Conservation (phyloP, 2,888 invertebrate genomes). For the Dryobotodes eremita region DNA sequence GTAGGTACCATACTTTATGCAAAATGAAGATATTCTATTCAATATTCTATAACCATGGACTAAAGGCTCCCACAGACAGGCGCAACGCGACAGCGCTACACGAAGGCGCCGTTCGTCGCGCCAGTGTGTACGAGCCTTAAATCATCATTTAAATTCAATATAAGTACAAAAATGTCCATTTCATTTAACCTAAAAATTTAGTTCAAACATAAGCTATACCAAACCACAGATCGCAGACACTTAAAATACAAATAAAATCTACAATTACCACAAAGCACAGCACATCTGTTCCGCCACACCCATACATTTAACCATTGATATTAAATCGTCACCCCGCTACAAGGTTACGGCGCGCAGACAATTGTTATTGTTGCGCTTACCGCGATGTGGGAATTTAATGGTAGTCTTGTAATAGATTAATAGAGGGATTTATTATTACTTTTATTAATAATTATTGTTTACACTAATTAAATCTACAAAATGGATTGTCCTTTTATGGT, state of each 20-base stretch:
- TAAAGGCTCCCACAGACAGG: too few relatives aligned
- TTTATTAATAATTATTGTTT: neutral
- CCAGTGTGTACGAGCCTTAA: too few relatives aligned
- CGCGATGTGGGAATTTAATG: conserved; percentile 33
- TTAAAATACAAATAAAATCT: conserved; percentile 45
- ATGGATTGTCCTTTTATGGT: neutral
- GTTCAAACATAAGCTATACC: neutral
- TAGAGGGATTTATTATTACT: conserved; percentile 16
- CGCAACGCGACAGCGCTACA: too few relatives aligned
- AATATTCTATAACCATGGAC: too few relatives aligned
- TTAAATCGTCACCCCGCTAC: conserved; percentile 70
- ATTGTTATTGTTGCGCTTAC: conserved; percentile 41
- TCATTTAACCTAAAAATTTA: too few relatives aligned
- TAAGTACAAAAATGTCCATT: too few relatives aligned
- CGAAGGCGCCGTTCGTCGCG: too few relatives aligned
- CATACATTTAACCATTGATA: conserved; percentile 75
- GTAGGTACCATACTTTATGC: too few relatives aligned
- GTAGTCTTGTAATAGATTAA: neutral
- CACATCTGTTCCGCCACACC: conserved; percentile 85
- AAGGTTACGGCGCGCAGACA: conserved; percentile 60
- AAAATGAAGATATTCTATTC: too few relatives aligned
- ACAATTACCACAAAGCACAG: conserved; percentile 40
- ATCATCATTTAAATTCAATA: too few relatives aligned
- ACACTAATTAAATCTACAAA: neutral
- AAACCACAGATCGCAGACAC: conserved; percentile 23